Conservation (phyloP, 2,113 vertebrate species). For the Microcebus murinus region DNA sequence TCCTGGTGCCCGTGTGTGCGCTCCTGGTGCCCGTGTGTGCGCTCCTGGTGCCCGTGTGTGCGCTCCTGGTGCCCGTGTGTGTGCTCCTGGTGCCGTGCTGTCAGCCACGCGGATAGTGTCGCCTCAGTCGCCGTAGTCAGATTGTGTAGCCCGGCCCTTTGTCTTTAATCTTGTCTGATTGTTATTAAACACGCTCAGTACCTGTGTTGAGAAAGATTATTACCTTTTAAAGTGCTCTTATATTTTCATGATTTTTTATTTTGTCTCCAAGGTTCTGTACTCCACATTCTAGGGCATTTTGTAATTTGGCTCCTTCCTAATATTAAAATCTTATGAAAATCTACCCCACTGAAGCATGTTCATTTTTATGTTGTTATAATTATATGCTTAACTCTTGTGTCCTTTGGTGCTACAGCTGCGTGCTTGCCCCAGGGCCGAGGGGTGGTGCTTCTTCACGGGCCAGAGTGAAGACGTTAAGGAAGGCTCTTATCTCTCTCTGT, state of each 20-base stretch:
- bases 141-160: conserved; percentile 47
- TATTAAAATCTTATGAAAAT: conserved; percentile 85
- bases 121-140: conserved; percentile 63
- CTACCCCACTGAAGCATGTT: conserved; percentile 69
- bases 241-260: conserved; percentile 78
- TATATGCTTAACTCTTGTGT: conserved; percentile 68
- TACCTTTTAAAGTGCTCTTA: conserved; percentile 58
- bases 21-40: too few species aligned
- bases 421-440: neutral
- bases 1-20: too few species aligned
- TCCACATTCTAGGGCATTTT: conserved; percentile 77
- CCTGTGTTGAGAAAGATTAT: conserved; percentile 72
- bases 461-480: neutral
- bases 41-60: too few species aligned
- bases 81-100: neutral
- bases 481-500: neutral
- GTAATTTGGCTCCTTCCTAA: conserved; percentile 82
- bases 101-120: conserved; percentile 40
- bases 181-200: conserved; percentile 75
- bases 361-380: conserved; percentile 79
- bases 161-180: conserved; percentile 79
- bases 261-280: conserved; percentile 77
- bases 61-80: too few species aligned
- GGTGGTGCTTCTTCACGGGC: neutral
- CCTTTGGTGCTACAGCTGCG: conserved; percentile 9